Conservation (phyloP, 2,113 vertebrate genomes). For the Speoplatyrhinus poulsoni region DNA sequence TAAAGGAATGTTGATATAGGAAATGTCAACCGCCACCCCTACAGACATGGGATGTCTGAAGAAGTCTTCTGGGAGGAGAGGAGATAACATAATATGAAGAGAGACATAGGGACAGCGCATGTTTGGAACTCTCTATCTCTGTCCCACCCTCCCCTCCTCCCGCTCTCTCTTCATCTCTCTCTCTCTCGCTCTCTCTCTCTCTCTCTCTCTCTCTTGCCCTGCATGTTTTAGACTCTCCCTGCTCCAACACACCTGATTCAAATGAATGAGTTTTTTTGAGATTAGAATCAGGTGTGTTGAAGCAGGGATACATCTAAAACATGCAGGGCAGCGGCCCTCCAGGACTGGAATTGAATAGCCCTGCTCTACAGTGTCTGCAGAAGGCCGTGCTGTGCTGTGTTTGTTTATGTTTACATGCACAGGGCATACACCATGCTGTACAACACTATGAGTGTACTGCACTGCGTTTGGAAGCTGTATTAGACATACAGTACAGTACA, state of each 20-base stretch:
- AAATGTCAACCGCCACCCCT: constrained; percentile 48
- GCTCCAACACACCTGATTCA: no score
- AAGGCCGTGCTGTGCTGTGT: neutral
- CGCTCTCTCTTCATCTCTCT: neutral
- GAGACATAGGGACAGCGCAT: constrained; percentile 1
- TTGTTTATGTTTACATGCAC: neutral
- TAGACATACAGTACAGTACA: constrained; percentile 11
- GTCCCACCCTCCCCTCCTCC: neutral
- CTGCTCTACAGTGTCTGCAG: neutral
- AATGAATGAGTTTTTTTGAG: no score
- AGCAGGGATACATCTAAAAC: no score
- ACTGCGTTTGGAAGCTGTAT: constrained; percentile 10
- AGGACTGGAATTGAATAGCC: neutral
- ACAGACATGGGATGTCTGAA: constrained; percentile 29
- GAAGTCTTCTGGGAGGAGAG: constrained; percentile 31
- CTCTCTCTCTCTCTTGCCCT: neutral
- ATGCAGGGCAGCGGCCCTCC: no score
- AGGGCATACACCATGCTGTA: neutral
- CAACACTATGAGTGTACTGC: neutral
- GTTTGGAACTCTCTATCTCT: neutral
- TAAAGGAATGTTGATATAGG: constrained; percentile 27
- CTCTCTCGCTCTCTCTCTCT: neutral
- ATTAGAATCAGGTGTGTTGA: no score
- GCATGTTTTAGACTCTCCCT: no score
- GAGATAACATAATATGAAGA: neutral